Evolutionary conservation across 2,888 invertebrate species (phyloP), one percentile per base, ranked within the genome.

Genomic region (Athalia cordata): DNA sequence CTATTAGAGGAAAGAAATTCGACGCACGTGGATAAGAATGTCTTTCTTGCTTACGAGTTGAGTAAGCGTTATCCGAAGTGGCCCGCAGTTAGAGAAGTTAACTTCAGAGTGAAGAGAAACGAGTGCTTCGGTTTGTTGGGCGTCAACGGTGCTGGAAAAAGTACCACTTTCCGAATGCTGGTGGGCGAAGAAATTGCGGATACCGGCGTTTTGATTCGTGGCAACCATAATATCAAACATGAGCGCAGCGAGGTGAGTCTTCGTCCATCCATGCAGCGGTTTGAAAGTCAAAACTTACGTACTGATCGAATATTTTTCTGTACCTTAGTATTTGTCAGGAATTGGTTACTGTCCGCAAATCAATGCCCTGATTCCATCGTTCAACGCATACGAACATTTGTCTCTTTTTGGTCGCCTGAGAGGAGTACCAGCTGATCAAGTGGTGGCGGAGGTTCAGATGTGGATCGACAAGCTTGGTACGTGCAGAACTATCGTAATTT

Each of bases 161-260:
- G 95, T 0, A 93, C 94, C 3, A 96, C 96, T 0, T 97, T 97
- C 89, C 96, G 95, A 91, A 96, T 96, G 94, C 91, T 96, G 85
- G 96, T 96, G 79, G 96, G 96, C 0, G 96, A 96, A 86, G 94
- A 94, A 84, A 43, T 72, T 13, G 45, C 72, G 5, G 13, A 50
- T 47, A 72, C 13, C 4, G 72, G 72, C n/a, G 47, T 72, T 47
- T 47, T 72, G 57, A 4, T 9, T 77, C 83, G 89, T 77, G 85
- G 83, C 65, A 78, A 83, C n/a, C 85, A 85, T 9, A 83, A 83
- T 62, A 84, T 87, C 15, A 47, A 77, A 4, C 61, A 78, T 1
- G 77, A 88, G 50, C 83, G 86, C 11, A 79, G n/a, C 43, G 13
- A 72, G 59, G 72, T 72, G 15, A 72, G 68, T 13, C 9, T 67